Base-by-base conservation (phyloP, 2,113 vertebrate genomes). In the Carassius carassius region DNA sequence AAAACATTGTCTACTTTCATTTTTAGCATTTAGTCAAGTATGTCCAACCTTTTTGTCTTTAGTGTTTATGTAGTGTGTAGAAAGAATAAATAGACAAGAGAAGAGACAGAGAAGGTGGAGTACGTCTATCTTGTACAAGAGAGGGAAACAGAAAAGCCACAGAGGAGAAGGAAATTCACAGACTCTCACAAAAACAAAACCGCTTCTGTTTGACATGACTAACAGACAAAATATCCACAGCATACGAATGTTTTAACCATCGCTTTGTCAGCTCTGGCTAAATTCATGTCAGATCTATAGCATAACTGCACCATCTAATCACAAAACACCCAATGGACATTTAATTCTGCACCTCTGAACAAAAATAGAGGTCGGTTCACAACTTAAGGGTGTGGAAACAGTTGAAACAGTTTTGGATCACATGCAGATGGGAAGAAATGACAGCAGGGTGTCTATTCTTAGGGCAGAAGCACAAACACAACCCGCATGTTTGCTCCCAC, bases 151-250 rank as follows among this genome's bases (percentile, higher is more conserved):
- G 5, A 74, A 63, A 65, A 74, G 41, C 37, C 56, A 62, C 62
- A 70, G 23, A 69, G 67, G 8, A 69, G 51, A 32, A 87, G 83
- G 86, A 87, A 86, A 84, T 86, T 76, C 67, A 83, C 21, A 0
- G 60, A 69, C 3, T 62, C 35, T 23, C 16, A n/a, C 21, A 44
- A 16, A 8, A 44, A 13, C n/a, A 67, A 23, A 77, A 35, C 25
- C 35, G 29, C 23, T 47, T 44, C n/a, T 77, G 35, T 77, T n/a
- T 74, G 4, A 44, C 37, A 44, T 1, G 44, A 41, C 51, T 37
- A 35, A 32, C 44, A 58, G 23, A 25, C 17, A 79, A 23, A 79
- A 63, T 13, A 60, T 47, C 32, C n/a, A 9, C 21, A 25, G 35
- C 14, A 79, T 23, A 63, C 1, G 8, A 47, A 60, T n/a, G 14